Evolutionary conservation across 2,797 vertebrate species (phyloP).

Genomic region (Phyllotis vaccarum): DNA sequence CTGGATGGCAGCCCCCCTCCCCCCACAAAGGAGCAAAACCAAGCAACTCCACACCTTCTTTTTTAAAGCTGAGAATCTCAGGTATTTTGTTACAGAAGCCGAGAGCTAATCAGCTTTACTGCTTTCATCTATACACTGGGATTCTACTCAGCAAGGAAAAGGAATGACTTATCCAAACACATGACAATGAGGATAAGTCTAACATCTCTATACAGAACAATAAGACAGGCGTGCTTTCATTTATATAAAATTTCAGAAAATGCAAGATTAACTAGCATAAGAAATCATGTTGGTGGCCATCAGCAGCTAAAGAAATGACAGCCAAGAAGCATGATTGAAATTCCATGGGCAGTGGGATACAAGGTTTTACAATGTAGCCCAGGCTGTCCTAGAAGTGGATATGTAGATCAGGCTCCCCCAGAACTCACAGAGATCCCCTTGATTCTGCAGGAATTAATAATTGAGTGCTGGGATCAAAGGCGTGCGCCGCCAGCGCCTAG

Average conservation of each 20-base stretch:
- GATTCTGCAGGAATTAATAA: too few species aligned
- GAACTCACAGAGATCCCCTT: not conserved
- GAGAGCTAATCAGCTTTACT: not conserved
- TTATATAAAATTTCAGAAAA: not conserved
- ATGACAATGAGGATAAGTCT: not conserved
- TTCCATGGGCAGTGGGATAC: not conserved
- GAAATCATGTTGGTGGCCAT: not conserved
- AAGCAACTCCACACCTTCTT: too few species aligned
- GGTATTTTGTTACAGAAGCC: not conserved
- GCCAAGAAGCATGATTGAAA: not conserved
- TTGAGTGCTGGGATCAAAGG: not conserved
- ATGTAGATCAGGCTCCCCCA: not conserved
- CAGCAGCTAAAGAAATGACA: not conserved
- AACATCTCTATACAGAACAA: not conserved
- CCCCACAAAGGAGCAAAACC: too few species aligned
- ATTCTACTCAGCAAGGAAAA: not conserved
- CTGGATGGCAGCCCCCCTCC: too few species aligned
- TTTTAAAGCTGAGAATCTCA: not conserved
- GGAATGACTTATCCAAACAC: not conserved
- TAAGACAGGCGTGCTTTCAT: not conserved
- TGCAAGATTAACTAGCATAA: not conserved
- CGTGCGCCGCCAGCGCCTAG: fast-evolving
- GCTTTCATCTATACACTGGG: not conserved
- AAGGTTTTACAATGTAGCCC: not conserved
- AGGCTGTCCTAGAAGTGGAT: not conserved